Evolutionary conservation across 2,113 vertebrate genomes (phyloP).

Genomic region (Hystrix brachyura): DNA sequence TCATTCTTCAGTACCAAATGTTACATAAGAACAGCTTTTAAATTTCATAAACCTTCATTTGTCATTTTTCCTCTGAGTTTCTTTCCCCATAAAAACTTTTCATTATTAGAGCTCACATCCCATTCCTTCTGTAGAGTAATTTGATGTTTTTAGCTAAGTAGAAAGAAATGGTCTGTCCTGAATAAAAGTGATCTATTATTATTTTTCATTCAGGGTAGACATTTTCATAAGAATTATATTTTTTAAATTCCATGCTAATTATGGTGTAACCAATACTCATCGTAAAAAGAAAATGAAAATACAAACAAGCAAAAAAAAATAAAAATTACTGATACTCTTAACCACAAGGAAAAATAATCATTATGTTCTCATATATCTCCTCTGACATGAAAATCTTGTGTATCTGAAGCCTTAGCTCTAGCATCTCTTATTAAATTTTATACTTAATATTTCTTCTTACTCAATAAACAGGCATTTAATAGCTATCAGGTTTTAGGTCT

Average conservation of each 20-base stretch:
- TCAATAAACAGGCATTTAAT: background rate
- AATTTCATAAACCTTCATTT: background rate
- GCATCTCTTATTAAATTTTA: background rate
- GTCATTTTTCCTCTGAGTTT: background rate
- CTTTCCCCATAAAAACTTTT: background rate
- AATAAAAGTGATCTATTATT: background rate
- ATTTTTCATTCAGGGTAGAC: background rate
- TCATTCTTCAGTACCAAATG: background rate
- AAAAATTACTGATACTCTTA: background rate
- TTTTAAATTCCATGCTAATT: background rate
- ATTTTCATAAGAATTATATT: background rate
- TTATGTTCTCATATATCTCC: background rate
- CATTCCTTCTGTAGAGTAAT: background rate
- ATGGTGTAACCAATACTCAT: background rate
- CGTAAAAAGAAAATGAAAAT: background rate
- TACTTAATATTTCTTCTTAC: background rate
- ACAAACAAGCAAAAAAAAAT: background rate
- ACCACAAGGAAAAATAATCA: background rate
- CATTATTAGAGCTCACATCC: background rate
- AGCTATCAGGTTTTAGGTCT: background rate
- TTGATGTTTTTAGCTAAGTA: background rate
- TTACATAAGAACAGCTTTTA: background rate
- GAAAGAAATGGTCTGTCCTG: conserved; percentile 35
- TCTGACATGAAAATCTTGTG: background rate
- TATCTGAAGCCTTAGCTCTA: background rate